A percentile compares a stretch with the other conserved stretches of the same genome.
Evolutionary conservation across 2,797 vertebrate species (phyloP).

Genomic region (Prunella strophiata): DNA sequence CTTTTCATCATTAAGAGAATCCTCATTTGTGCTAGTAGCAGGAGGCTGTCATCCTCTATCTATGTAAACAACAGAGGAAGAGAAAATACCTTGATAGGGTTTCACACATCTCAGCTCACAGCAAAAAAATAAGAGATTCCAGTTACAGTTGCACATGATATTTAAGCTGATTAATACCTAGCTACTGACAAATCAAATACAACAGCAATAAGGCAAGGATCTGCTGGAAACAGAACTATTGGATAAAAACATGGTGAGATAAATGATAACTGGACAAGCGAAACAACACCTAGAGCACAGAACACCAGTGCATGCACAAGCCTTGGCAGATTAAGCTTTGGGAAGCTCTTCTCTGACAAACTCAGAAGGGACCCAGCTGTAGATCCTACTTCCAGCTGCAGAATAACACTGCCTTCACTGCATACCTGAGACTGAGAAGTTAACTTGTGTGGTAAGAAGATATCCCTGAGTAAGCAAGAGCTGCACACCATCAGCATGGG

Average conservation of each 20-base stretch:
- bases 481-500: not conserved
- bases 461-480: not conserved
- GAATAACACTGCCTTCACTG: not conserved
- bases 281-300: not conserved
- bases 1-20: not conserved
- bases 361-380: not conserved
- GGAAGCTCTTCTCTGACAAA: not conserved
- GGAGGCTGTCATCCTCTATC: not conserved
- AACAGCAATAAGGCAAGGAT: not conserved
- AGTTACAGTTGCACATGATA: not conserved
- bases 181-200: not conserved
- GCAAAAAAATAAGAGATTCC: not conserved
- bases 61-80: not conserved
- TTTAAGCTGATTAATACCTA: not conserved
- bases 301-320: not conserved
- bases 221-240: not conserved
- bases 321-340: not conserved
- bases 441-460: not conserved
- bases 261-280: not conserved
- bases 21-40: not conserved
- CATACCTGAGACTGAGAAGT: not conserved
- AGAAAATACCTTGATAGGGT: not conserved
- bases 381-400: not conserved
- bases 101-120: not conserved
- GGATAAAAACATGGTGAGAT: not conserved